Base-by-base conservation (phyloP, 2,888 invertebrate genomes). In the Oscheius sp. region DNA sequence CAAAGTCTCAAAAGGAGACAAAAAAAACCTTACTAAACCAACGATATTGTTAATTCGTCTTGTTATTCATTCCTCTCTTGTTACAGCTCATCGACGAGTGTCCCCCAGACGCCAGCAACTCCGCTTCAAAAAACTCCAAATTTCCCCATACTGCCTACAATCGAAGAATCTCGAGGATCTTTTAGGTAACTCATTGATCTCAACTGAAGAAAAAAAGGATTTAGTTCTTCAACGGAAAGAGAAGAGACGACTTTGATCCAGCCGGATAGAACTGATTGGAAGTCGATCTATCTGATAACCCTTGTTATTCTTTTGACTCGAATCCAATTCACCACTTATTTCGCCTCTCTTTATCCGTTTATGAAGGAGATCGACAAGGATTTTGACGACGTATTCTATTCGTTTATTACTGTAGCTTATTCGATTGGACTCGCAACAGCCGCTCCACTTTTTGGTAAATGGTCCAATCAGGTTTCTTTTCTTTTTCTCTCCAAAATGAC, bases 361-460 rank as follows among this genome's bases (percentile, higher is more conserved):
- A 46, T 73, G 29, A 53, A 50, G 55, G 57, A 64, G 71, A 37
- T 78, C n/a, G 78, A 79, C 42, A n/a, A 57, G 3, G 15, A 48
- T 5, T 57, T 68, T 8, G 64, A 65, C n/a, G 68, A 68, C 27
- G 33, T 58, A 20, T 72, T 74, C 67, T 79, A 73, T 63, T 74
- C 78, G 2, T 20, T 76, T 31, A 67, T 76, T 23, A 65, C 65
- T 33, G 74, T 67, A 5, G 66, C 66, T 27, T 79, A 78, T 69
- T 70, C 70, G 50, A 57, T 70, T 20, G 76, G 76, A 15, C 45
- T 71, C 10, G 72, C 70, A 17, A 67, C 67, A 20, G 46, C 72
- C 5, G 70, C 78, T 8, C 79, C 79, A 1, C 8, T 78, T 3
- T 71, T 79, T 46, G 79, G 76, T n/a, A 48, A 63, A 17, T 58